Evolutionary conservation across 1,140 invertebrate species (phyloP), one percentile per base, ranked within the genome.

Genomic region (Drosophila repletoides): DNA sequence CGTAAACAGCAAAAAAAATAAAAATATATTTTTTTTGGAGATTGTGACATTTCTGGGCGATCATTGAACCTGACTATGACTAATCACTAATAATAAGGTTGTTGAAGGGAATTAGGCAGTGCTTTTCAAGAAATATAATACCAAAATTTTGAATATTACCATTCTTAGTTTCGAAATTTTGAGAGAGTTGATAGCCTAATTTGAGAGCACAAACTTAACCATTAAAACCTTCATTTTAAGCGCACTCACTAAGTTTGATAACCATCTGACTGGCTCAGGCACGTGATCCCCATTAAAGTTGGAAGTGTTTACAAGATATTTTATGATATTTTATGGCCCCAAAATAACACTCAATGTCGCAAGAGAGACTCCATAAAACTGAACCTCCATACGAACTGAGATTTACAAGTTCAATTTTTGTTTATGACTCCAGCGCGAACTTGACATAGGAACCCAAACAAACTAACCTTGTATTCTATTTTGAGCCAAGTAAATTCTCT

Each of bases 261-360:
- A 67, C 4, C 33, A 45, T 29, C 55, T 24, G 26, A 31, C 5
- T 48, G 43, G 4, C n/a, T 19, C 33, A 7, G 41, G 36, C 53
- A 43, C 53, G 43, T 65, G 65, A 53, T 38, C 56, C 14, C 31
- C 34, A 68, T 68, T 68, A 61, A 68, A 53, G 38, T 61, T 48
- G 40, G 45, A 38, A 41, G 7, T 24, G n/a, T n/a, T 29, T 51
- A 51, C 36, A 67, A 45, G 24, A 53, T 38, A 9, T 53, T 53
- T 68, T 48, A 38, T 36, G 6, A 22, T 17, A 17, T 22, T 41
- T 43, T 17, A 34, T 45, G 22, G 12, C 55, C 21, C 21, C 0
- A 2, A 22, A 33, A 10, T 10, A 6, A 1, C n/a, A 19, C 17
- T 31, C 45, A 67, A 67, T 60, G 56, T 12, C 56, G 51, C 10